Evolutionary conservation across 2,797 vertebrate genomes (phyloP).

Genomic region (Gila robusta): DNA sequence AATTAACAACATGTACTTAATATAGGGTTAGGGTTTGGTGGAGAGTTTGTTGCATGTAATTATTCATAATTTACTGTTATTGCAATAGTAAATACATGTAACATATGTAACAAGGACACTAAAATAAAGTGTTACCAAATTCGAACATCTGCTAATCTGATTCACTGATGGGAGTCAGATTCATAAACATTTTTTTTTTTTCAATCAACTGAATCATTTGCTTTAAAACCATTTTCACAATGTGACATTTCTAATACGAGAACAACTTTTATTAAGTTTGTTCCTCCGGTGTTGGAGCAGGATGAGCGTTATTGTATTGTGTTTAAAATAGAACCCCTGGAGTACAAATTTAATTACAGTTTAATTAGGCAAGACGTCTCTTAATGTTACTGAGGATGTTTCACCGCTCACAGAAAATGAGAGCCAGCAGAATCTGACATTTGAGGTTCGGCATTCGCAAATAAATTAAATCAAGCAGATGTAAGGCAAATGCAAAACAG

Average conservation of each 20-base stretch:
- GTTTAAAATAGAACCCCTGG: constrained; percentile 36
- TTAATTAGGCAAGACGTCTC: constrained; percentile 40
- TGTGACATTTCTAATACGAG: background rate
- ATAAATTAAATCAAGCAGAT: constrained; percentile 23
- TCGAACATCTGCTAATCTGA: background rate
- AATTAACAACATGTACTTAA: too few relatives aligned
- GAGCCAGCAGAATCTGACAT: constrained; percentile 17
- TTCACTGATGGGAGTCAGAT: background rate
- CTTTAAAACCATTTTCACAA: constrained; percentile 13
- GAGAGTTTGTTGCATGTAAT: too few relatives aligned
- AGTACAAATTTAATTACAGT: constrained; percentile 26
- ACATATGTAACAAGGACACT: too few relatives aligned
- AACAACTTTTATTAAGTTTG: background rate
- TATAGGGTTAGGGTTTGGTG: too few relatives aligned
- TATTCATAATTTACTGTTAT: too few relatives aligned
- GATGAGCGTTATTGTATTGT: constrained; percentile 13
- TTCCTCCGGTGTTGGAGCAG: background rate
- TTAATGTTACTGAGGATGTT: constrained; percentile 20
- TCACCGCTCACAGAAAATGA: constrained; percentile 20
- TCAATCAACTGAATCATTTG: background rate
- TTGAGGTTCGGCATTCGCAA: background rate
- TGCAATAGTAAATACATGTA: too few relatives aligned
- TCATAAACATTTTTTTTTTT: background rate
- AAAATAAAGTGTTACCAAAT: too few relatives aligned
- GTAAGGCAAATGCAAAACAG: background rate